Percentiles rank a stretch among this genome's conserved stretches.
These are phyloP conservation scores for Ariolimax columbianus DNA, from an alignment of 2,888 invertebrate species.

Conservation along the genomic window DNA sequence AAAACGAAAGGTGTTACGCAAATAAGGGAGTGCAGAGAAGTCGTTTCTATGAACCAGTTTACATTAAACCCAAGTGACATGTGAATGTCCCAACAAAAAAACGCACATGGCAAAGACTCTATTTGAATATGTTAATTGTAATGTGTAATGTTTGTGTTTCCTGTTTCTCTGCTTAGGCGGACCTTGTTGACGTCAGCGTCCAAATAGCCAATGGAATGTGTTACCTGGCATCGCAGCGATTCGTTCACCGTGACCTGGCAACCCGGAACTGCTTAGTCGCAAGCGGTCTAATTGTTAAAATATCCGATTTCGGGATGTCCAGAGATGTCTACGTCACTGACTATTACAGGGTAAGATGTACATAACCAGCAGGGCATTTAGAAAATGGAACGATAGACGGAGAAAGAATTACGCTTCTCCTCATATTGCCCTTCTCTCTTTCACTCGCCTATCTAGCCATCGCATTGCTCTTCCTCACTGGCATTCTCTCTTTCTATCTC, in stretches of 20 bases:
- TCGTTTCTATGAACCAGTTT: too few relatives aligned
- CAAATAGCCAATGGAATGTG: conserved; percentile 67
- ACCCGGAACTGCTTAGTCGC: conserved; percentile 78
- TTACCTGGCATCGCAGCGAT: conserved; percentile 77
- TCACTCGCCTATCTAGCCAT: background rate
- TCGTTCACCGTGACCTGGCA: conserved; percentile 78
- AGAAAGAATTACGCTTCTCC: too few relatives aligned
- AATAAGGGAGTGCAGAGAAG: too few relatives aligned
- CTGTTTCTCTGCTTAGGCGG: conserved; percentile 8
- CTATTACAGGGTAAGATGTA: conserved; percentile 73
- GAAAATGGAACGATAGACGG: background rate
- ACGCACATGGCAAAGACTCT: too few relatives aligned
- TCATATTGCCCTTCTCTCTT: background rate
- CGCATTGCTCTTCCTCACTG: background rate
- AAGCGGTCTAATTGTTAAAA: conserved; percentile 73
- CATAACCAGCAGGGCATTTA: background rate
- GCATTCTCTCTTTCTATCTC: background rate
- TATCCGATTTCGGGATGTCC: conserved; percentile 78
- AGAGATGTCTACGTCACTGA: conserved; percentile 77
- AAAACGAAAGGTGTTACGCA: too few relatives aligned
- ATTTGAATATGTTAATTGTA: too few relatives aligned
- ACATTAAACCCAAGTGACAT: too few relatives aligned
- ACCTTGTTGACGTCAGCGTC: conserved; percentile 41
- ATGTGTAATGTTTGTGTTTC: too few relatives aligned
- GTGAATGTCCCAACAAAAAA: too few relatives aligned